These are phyloP conservation scores for Bergia puertoricense DNA, from an alignment of 92 coral and sea anemone genomes.

Conservation along the genomic window DNA sequence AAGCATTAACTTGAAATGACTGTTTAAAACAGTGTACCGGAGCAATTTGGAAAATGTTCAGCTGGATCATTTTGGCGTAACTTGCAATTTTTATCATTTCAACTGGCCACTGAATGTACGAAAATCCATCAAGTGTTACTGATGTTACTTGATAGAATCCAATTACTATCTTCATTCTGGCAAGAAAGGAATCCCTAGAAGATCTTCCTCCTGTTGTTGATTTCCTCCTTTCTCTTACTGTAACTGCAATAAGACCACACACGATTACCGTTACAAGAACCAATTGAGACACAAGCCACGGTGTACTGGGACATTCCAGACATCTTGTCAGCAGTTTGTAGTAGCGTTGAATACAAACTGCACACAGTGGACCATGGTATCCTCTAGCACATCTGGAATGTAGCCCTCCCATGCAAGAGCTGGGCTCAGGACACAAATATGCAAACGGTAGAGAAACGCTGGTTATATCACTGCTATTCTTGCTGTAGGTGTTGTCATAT, in stretches of 20 bases:
- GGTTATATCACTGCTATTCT: background rate
- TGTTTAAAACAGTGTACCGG: conserved; percentile 14
- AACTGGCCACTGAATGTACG: conserved; percentile 41
- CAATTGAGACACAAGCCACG: conserved; percentile 42
- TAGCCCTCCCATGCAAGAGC: conserved; percentile 45
- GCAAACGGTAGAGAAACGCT: conserved; percentile 26
- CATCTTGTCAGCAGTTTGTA: conserved; percentile 31
- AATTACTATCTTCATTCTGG: conserved; percentile 45
- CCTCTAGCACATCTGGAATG: conserved; percentile 34
- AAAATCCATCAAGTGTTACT: conserved; percentile 40
- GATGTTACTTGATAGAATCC: conserved; percentile 54
- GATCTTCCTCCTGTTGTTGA: conserved; percentile 19
- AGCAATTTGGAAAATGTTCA: conserved; percentile 28
- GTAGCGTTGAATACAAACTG: conserved; percentile 1
- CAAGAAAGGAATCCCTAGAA: conserved; percentile 23
- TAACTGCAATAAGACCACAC: background rate
- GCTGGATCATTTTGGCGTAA: conserved; percentile 31
- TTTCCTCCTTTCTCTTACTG: conserved; percentile 1
- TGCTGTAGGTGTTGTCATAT: background rate
- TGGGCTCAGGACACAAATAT: conserved; percentile 34
- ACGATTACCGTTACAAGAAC: conserved; percentile 1
- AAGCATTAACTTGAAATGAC: background rate
- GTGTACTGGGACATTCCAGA: conserved; percentile 41
- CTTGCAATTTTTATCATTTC: conserved; percentile 14
- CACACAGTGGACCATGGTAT: conserved; percentile 46